Base-by-base conservation (phyloP, 1,140 invertebrate genomes). In the Nasonia longicornis region DNA sequence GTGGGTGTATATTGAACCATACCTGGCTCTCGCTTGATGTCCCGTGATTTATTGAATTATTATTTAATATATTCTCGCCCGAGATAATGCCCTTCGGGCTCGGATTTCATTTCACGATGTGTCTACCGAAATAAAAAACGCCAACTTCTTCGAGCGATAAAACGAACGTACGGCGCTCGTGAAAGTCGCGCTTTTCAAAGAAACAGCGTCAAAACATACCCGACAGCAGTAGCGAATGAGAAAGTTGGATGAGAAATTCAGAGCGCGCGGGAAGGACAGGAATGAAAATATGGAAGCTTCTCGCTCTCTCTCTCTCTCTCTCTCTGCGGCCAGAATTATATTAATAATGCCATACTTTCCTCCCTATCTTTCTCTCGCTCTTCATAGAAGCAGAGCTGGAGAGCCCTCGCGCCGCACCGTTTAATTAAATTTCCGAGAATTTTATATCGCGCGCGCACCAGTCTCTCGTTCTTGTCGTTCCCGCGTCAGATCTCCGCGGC, bases 381-480 rank as follows among this genome's bases (percentile, higher is more conserved):
- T 74, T 35, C 31, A 35, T 71, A 66, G 52, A 83, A 63, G 80
- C 48, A 71, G 31, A 83, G 20, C 12, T 35, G 42, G 0, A n/a
- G 63, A n/a, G 63, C 20, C 77, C 48, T 74, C 81, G 64, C 77
- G 77, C 83, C 80, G 80, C 76, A 80, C 76, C 82, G 82, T 86
- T 88, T 88, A 88, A 88, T 88, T 88, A 88, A 89, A 89, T 87
- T 85, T 88, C 82, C 83, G 81, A 83, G 85, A 86, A 85, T 87
- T 87, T 87, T 86, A 85, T 86, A 86, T 79, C 84, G 83, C 78
- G 66, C 81, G 77, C 52, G 82, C 22, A 22, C 84, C 79, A 67
- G 71, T 77, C 83, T 67, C 83, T 71, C 81, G 70, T 58, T 45
- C 64, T 81, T 83, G 80, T 84, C 83, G 84, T 76, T 80, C 80